Evolutionary conservation across 1,140 invertebrate species (phyloP), one percentile per base, ranked within the genome.

Genomic region (Drosophila leontia): DNA sequence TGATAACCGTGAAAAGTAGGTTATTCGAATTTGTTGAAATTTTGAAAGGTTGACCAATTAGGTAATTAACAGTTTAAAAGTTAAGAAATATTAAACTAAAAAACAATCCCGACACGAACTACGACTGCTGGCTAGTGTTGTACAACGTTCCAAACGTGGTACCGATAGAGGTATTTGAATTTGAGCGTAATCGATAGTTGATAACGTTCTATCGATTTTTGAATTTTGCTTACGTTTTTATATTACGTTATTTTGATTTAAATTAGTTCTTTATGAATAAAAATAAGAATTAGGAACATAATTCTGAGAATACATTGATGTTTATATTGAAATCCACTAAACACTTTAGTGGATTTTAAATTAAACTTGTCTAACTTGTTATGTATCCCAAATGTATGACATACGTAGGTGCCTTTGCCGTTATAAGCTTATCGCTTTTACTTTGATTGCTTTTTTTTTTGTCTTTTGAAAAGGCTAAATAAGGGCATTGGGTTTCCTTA

Each of bases 41-140:
- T 82, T 85, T 7, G 75, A 81, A 82, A 64, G 34, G 51, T 64
- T 56, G 41, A 71, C 70, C 70, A 90, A 90, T 84, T 75, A 70
- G 51, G 41, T 48, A 85, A 81, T 65, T 71, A 75, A 59, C 60
- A 41, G 47, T 57, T 50, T 71, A 70, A 85, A 78, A 57, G 35
- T 62, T 64, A 55, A 47, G 80, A 83, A 80, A 74, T 88, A 83
- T 80, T 67, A 78, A 78, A 78, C 59, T 81, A 88, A 90, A 86
- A 88, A 90, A 87, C 80, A 80, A 90, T 70, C 85, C 85, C 85
- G 85, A 90, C 84, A 78, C 75, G 57, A 72, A 76, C 85, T 84
- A 76, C 85, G 75, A 88, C 85, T 88, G 85, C 85, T 88, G 80
- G 80, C 80, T 44, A 56, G 72, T 74, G 58, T 62, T 68, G 59